phyloP scores from a whole-genome alignment of 2,888 invertebrate species.

The Heliconius erato region DNA sequence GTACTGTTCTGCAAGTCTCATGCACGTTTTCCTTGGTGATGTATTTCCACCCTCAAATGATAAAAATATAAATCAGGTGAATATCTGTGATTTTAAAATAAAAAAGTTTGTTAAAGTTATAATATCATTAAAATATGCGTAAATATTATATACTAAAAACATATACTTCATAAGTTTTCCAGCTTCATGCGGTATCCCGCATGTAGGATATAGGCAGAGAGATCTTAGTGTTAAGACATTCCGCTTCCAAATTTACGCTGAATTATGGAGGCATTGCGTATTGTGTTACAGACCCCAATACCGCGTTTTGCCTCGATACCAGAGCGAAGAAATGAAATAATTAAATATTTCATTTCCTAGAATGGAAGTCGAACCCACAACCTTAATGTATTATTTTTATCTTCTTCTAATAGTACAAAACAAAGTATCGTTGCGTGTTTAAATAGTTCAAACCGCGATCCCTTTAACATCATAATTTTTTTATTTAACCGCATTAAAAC shows the following conservation, averaged over 20 bases:
- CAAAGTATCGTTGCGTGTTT: too few species aligned
- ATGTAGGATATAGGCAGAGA: background rate
- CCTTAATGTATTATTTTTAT: too few species aligned
- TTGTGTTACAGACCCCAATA: background rate
- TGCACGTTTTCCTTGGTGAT: slow-evolving; percentile 28
- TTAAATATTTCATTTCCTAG: too few species aligned
- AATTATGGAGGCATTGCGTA: background rate
- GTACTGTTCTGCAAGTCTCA: slow-evolving; percentile 27
- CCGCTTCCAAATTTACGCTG: background rate
- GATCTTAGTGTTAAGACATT: background rate
- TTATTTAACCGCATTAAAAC: too few species aligned
- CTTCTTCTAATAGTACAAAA: too few species aligned
- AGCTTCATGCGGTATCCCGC: background rate
- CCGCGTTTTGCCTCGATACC: too few species aligned
- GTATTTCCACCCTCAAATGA: slow-evolving; percentile 16
- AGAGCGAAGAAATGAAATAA: too few species aligned
- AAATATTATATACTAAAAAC: background rate
- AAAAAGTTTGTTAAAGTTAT: background rate
- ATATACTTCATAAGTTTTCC: too few species aligned
- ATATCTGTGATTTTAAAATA: slow-evolving; percentile 3
- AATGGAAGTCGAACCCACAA: background rate
- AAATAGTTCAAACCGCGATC: too few species aligned
- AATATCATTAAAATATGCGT: background rate
- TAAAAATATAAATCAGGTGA: slow-evolving; percentile 20
- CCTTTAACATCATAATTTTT: too few species aligned